These are phyloP conservation scores for Xyrichtys novacula DNA, from an alignment of 2,797 vertebrate genomes.

Conservation along the genomic window DNA sequence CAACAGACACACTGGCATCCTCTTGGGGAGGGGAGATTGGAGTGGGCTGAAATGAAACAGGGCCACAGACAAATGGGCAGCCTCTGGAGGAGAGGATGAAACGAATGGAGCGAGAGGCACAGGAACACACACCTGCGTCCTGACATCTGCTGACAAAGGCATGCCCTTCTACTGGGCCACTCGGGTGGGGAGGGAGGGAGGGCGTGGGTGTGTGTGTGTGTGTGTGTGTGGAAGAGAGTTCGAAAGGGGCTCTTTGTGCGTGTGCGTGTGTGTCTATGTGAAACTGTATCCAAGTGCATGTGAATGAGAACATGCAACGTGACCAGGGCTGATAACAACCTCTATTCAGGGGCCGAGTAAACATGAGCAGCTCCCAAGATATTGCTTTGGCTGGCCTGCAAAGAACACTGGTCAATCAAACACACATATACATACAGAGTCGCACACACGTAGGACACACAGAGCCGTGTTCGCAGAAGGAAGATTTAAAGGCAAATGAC, in stretches of 20 bases:
- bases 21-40: constrained; percentile 55
- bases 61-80: constrained; percentile 80
- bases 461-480: constrained; percentile 27
- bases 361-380: constrained; percentile 77
- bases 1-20: constrained; percentile 67
- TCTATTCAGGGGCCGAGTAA: constrained; percentile 76
- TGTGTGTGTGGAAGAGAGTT: constrained; percentile 24
- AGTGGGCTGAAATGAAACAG: constrained; percentile 78
- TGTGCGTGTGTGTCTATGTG: constrained; percentile 49
- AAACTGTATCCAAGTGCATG: constrained; percentile 66
- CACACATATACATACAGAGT: constrained; percentile 20
- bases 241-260: constrained; percentile 67
- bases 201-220: constrained; percentile 7
- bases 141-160: constrained; percentile 85
- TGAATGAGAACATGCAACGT: constrained; percentile 79
- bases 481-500: constrained; percentile 42
- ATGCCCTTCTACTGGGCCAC: constrained; percentile 80
- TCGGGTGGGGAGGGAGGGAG: constrained; percentile 57
- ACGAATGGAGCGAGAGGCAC: constrained; percentile 75
- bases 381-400: constrained; percentile 72
- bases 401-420: constrained; percentile 69
- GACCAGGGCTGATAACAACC: constrained; percentile 80
- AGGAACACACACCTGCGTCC: constrained; percentile 84
- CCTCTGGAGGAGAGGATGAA: constrained; percentile 81
- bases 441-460: constrained; percentile 13